Percentiles rank a stretch among this genome's conserved stretches.
Conservation (phyloP, 2,888 invertebrate species). For the Barypeithes pellucidus region DNA sequence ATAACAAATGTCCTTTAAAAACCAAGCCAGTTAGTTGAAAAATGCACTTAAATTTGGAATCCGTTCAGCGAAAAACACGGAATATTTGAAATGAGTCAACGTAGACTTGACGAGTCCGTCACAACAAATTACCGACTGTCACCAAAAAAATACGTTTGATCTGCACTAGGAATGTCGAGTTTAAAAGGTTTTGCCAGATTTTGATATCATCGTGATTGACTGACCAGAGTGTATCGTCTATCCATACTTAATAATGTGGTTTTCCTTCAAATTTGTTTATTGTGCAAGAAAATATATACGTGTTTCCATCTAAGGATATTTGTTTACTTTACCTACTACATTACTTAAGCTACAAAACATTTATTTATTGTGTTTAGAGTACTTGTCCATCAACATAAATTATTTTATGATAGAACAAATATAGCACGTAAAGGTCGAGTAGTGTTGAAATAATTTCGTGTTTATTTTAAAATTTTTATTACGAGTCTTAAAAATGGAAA, state of each 20-base stretch:
- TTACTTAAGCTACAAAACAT: slow-evolving; percentile 1
- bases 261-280: slow-evolving; percentile 17
- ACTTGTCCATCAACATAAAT: background rate
- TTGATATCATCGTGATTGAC: no score
- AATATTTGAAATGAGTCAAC: no score
- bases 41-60: no score
- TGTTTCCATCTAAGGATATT: slow-evolving; percentile 34
- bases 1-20: no score
- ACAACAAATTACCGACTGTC: no score
- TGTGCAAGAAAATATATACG: background rate
- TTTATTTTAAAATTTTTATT: slow-evolving; percentile 10
- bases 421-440: slow-evolving; percentile 5
- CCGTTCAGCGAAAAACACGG: no score
- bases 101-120: no score
- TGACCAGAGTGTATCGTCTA: no score
- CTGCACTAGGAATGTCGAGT: no score
- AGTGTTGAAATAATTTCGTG: background rate
- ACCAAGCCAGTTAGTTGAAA: no score
- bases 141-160: no score
- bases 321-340: slow-evolving; percentile 20
- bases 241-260: background rate
- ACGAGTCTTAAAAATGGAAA: background rate
- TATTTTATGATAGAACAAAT: background rate
- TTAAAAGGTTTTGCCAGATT: no score
- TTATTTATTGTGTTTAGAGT: background rate